Base-by-base conservation (phyloP, 2,113 vertebrate species). In the Eptesicus fuscus region DNA sequence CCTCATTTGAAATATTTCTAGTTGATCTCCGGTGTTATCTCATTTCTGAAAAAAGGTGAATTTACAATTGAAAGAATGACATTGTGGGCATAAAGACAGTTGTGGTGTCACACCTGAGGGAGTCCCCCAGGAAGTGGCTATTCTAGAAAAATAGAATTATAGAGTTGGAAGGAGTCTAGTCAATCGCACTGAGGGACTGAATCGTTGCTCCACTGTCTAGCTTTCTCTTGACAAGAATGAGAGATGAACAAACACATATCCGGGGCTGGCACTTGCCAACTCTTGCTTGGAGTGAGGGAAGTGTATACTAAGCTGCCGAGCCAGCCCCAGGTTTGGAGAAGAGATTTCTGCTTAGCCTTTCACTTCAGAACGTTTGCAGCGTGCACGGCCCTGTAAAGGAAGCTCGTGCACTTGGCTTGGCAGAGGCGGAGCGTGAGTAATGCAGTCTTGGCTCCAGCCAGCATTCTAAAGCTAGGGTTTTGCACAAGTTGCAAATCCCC, bases 401-500 rank as follows among this genome's bases (percentile, higher is more conserved):
- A 98, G 93, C 88, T n/a, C 0, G 37, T 37, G 78, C 92, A 97
- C 95, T 93, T 96, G 92, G 96, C 96, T 90, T 96, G 95, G 95
- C 95, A 90, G 17, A 83, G 70, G 30, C 96, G 80, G 87, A 86
- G 91, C 0, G 30, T 95, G 96, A 98, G 92, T 97, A 97, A 98
- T 98, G 97, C 96, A 89, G 92, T 95, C 95, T 97, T 98, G 98
- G 97, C 98, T 97, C 44, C 85, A 95, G 96, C 84, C 91, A 96
- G 94, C 96, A 69, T 97, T 97, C 97, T 96, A 93, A 95, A 98
- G 97, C 61, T 95, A 93, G 93, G 84, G 88, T 94, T 98, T 97
- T 96, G 96, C 95, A 98, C 77, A 98, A 94, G 93, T 92, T 97
- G 90, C 94, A 97, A 96, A 96, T 98, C 98, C 97, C 97, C 44